phyloP scores from a whole-genome alignment of 2,888 invertebrate genomes.

The Caenorhabditis sulstoni region DNA sequence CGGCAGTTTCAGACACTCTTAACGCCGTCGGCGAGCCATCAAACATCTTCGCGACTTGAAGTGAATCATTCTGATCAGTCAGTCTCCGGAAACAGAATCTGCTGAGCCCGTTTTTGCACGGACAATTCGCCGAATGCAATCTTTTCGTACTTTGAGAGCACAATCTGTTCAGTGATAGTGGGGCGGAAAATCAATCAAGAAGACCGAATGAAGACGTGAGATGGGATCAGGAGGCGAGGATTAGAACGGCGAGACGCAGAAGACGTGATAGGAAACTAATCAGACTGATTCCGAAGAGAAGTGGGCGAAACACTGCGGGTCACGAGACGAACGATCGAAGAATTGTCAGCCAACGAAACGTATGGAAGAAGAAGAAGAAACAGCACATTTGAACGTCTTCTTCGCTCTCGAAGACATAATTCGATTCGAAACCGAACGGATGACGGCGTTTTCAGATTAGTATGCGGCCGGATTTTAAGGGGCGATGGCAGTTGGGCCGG shows the following conservation, averaged over 20 bases:
- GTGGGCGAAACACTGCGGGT: no score
- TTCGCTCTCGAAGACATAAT: background rate
- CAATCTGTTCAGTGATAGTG: no score
- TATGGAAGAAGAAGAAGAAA: background rate
- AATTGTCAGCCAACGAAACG: slow-evolving; percentile 8
- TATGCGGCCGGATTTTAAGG: slow-evolving; percentile 48
- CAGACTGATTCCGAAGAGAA: slow-evolving; percentile 30
- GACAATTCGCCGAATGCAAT: background rate
- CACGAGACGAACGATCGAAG: slow-evolving; percentile 38
- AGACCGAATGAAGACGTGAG: slow-evolving; percentile 1
- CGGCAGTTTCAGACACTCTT: slow-evolving; percentile 34
- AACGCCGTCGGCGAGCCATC: slow-evolving; percentile 5
- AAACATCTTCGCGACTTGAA: background rate
- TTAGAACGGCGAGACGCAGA: slow-evolving; percentile 25
- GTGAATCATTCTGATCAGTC: slow-evolving; percentile 19
- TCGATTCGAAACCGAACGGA: background rate
- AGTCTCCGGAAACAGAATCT: background rate
- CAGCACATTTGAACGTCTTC: no score
- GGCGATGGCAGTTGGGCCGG: background rate
- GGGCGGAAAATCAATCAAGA: background rate
- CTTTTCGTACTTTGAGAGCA: slow-evolving; percentile 1
- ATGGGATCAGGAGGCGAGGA: background rate
- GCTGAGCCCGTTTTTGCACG: no score
- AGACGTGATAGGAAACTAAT: slow-evolving; percentile 3
- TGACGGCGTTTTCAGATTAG: slow-evolving; percentile 44